Percentiles rank a stretch among this genome's conserved stretches.
Evolutionary conservation across 2,888 invertebrate species (phyloP).

Genomic region (Polia nebulosa): DNA sequence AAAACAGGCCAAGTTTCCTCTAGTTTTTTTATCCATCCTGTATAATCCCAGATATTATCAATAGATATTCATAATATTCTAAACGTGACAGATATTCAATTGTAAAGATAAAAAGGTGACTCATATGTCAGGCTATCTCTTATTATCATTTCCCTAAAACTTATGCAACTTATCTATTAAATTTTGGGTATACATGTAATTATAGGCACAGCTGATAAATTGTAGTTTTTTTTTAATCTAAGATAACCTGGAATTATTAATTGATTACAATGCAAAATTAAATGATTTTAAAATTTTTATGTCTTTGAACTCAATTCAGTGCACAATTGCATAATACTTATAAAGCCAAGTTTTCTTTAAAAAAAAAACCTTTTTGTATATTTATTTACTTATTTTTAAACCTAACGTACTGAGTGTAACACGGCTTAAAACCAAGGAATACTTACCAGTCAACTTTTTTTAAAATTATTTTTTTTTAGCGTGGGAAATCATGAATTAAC

Average conservation of each 20-base stretch:
- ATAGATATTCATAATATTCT: neutral
- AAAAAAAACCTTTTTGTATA: too few species aligned
- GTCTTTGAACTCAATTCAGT: too few species aligned
- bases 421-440: too few species aligned
- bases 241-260: neutral
- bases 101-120: constrained; percentile 21
- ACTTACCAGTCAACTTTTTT: too few species aligned
- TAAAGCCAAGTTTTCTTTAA: too few species aligned
- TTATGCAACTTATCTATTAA: too few species aligned
- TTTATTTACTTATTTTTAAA: neutral
- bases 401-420: too few species aligned
- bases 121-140: constrained; percentile 15
- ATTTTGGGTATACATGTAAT: too few species aligned
- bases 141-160: neutral
- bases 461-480: too few species aligned
- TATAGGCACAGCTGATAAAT: constrained; percentile 2
- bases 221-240: neutral
- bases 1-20: neutral
- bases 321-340: too few species aligned
- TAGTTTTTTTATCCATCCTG: neutral
- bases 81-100: constrained; percentile 19
- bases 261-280: constrained; percentile 5
- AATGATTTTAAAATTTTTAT: neutral
- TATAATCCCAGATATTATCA: neutral
- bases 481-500: too few species aligned